A percentile compares a stretch with the other conserved stretches of the same genome.
phyloP scores from a whole-genome alignment of 2,797 vertebrate genomes.

The Vultur gryphus region DNA sequence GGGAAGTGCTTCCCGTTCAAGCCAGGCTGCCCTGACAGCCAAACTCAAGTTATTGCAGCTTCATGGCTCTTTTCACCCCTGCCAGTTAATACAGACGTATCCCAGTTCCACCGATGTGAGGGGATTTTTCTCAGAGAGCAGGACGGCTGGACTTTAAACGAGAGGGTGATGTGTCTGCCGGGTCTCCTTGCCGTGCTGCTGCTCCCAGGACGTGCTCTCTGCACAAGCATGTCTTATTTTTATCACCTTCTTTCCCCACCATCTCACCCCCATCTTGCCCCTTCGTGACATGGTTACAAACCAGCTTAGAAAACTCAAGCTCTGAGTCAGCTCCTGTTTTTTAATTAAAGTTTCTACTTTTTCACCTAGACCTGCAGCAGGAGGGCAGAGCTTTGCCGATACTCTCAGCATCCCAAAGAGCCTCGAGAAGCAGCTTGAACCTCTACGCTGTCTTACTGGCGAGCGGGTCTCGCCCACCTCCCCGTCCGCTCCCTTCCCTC shows the following conservation, averaged over 20 bases:
- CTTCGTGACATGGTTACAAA: not conserved
- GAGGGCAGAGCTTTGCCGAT: not conserved
- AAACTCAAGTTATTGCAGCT: not conserved
- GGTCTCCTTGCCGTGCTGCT: not conserved
- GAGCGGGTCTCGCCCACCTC: not conserved
- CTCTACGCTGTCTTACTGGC: rapidly evolving
- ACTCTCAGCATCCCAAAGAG: not conserved
- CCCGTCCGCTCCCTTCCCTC: not conserved
- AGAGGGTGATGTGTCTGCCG: rapidly evolving
- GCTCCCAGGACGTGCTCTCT: not conserved
- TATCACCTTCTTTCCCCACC: not conserved
- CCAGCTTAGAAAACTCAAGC: not conserved
- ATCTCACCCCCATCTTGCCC: not conserved
- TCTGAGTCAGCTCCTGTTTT: not conserved
- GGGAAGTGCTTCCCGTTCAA: not conserved
- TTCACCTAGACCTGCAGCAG: not conserved
- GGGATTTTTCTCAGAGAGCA: not conserved
- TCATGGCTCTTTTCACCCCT: not conserved
- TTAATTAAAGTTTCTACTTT: not conserved
- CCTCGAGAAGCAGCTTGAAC: not conserved
- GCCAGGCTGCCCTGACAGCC: not conserved
- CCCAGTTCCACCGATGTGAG: rapidly evolving
- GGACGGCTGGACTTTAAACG: rapidly evolving
- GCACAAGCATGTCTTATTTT: not conserved
- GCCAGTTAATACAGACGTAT: rapidly evolving